Conservation (phyloP, 1,140 invertebrate species). For the Euwallacea similis region DNA sequence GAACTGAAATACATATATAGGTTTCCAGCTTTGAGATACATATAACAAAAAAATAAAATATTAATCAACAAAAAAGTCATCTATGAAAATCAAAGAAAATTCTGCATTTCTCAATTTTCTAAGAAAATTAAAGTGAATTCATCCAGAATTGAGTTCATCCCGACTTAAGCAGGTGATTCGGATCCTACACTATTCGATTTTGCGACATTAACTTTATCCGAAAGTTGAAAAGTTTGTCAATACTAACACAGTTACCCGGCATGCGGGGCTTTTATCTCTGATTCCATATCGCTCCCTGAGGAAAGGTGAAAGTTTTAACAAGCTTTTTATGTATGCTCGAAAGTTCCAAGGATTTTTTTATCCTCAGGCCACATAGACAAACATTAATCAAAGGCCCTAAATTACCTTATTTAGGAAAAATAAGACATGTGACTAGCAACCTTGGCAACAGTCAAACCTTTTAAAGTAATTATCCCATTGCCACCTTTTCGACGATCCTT, state of each 20-base stretch:
- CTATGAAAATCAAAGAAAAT: not conserved
- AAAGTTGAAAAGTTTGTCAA: conserved; percentile 24
- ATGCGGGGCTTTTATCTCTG: conserved; percentile 19
- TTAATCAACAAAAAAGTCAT: too few species aligned
- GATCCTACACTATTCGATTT: conserved; percentile 16
- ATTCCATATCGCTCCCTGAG: conserved; percentile 6
- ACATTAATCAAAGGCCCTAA: not conserved
- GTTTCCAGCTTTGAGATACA: too few species aligned
- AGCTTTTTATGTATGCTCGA: conserved; percentile 16
- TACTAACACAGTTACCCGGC: conserved; percentile 15
- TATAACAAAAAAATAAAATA: too few species aligned
- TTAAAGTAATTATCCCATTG: not conserved
- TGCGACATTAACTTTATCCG: conserved; percentile 17
- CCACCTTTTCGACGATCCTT: not conserved
- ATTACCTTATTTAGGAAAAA: too few species aligned
- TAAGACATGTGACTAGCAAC: too few species aligned
- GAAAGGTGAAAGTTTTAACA: conserved; percentile 19
- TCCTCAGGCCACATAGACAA: not conserved
- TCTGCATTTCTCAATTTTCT: not conserved
- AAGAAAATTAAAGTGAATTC: conserved; percentile 5
- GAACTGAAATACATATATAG: too few species aligned
- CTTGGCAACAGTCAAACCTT: not conserved
- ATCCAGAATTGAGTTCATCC: conserved; percentile 11
- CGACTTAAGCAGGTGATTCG: conserved; percentile 7
- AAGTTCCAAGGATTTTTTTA: not conserved